These are phyloP conservation scores for Anadara kagoshimensis DNA, from an alignment of 1,140 invertebrate genomes.

Conservation along the genomic window DNA sequence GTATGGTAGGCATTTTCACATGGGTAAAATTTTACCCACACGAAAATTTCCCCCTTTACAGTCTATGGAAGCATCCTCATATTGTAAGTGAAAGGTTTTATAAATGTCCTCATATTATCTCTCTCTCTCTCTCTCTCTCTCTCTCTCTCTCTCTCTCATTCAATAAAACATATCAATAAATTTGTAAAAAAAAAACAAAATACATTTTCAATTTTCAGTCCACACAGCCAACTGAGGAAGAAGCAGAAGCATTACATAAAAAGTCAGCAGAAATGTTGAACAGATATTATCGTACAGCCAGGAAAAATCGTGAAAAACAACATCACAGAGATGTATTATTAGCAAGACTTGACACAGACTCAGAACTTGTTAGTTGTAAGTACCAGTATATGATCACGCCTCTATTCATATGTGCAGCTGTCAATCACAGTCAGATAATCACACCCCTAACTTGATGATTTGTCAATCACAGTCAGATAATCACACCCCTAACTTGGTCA, in stretches of 20 bases:
- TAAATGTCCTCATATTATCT: too few species aligned
- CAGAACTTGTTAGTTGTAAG: slow-evolving; percentile 68
- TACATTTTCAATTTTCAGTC: slow-evolving; percentile 47
- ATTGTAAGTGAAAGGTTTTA: neutral
- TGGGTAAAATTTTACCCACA: too few species aligned
- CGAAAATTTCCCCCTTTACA: too few species aligned
- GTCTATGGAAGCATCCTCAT: too few species aligned
- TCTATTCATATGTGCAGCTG: too few species aligned
- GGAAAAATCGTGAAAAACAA: slow-evolving; percentile 55
- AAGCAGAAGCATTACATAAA: slow-evolving; percentile 61
- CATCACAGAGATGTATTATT: slow-evolving; percentile 64
- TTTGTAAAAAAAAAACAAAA: too few species aligned
- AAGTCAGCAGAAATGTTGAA: slow-evolving; percentile 58
- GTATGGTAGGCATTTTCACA: too few species aligned
- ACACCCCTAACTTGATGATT: too few species aligned
- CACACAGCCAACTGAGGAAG: slow-evolving; percentile 46
- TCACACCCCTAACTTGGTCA: too few species aligned
- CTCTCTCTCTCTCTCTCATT: slow-evolving; percentile 5
- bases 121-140: neutral
- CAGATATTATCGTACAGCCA: slow-evolving; percentile 51
- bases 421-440: too few species aligned
- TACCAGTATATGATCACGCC: neutral
- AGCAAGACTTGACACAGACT: slow-evolving; percentile 67
- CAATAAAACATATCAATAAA: too few species aligned
- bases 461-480: too few species aligned